Base-by-base conservation (phyloP, 2,113 vertebrate species). In the Lophotis ruficrista region DNA sequence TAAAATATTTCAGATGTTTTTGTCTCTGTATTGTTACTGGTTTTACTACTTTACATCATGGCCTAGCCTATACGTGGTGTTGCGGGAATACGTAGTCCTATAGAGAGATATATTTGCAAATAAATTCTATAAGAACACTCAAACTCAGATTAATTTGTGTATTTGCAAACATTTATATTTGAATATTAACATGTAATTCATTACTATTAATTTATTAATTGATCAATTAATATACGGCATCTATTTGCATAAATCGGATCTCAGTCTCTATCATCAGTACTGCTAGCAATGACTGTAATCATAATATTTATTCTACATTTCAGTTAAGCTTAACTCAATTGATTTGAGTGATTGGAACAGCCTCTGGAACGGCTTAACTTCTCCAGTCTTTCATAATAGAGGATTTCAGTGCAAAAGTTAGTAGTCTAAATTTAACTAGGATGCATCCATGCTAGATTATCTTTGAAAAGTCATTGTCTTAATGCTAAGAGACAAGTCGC, bases 151-250 rank as follows among this genome's bases (percentile, higher is more conserved):
- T 82, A 62, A 89, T 73, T 64, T 56, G 66, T 30, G 4, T 80
- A 54, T 57, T 95, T 95, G 45, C 3, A 64, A 95, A 91, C 3
- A 79, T 48, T 60, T 65, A 8, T 81, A 81, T 61, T 93, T 2
- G 31, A 83, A 68, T 68, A 91, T 79, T 64, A 91, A 76, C 66
- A 85, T 87, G 23, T 2, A 81, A 87, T 87, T 89, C 70, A 51
- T 50, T 62, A 60, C 9, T 84, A 75, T 75, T 78, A 87, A 78
- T 89, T 73, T 87, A 84, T 89, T 91, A 96, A 91, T 69, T 87
- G 31, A 64, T 78, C 43, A 72, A 68, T 92, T 92, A 91, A 78
- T 85, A 53, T 2, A 24, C 68, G 43, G 1, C 12, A 95, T 9
- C 4, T 68, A 72, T 79, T 94, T 94, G 85, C 90, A 93, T 93